phyloP scores from a whole-genome alignment of 2,888 invertebrate genomes.

The Morpho achilles region DNA sequence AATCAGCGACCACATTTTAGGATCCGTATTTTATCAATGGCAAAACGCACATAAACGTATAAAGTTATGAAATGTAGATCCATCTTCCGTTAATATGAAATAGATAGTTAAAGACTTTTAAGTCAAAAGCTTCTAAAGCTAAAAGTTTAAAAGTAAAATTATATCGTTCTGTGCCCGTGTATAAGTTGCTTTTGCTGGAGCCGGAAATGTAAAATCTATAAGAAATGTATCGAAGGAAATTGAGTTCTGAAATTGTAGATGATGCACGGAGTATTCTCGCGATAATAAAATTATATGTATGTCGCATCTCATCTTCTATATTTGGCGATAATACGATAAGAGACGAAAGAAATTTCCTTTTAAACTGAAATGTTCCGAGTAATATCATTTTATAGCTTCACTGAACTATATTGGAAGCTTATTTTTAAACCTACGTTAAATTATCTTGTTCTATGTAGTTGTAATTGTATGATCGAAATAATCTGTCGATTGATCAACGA shows the following conservation, averaged over 20 bases:
- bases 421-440: background rate
- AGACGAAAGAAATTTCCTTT: constrained; percentile 17
- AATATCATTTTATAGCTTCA: constrained; percentile 26
- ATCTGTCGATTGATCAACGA: too few species aligned
- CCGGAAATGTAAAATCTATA: constrained; percentile 64
- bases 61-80: too few species aligned
- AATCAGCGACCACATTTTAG: too few species aligned
- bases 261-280: constrained; percentile 57
- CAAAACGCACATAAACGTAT: too few species aligned
- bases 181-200: constrained; percentile 28
- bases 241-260: constrained; percentile 67
- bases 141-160: too few species aligned
- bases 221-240: constrained; percentile 64
- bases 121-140: too few species aligned
- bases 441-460: too few species aligned
- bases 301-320: constrained; percentile 32
- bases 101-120: too few species aligned
- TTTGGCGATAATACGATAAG: constrained; percentile 23
- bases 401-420: constrained; percentile 1
- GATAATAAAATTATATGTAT: constrained; percentile 62
- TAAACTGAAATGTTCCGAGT: constrained; percentile 26
- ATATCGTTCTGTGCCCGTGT: background rate
- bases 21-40: too few species aligned
- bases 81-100: too few species aligned
- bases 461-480: too few species aligned